Evolutionary conservation across 2,113 vertebrate species (phyloP), one percentile per base, ranked within the genome.

Genomic region (Anoplopoma fimbria): DNA sequence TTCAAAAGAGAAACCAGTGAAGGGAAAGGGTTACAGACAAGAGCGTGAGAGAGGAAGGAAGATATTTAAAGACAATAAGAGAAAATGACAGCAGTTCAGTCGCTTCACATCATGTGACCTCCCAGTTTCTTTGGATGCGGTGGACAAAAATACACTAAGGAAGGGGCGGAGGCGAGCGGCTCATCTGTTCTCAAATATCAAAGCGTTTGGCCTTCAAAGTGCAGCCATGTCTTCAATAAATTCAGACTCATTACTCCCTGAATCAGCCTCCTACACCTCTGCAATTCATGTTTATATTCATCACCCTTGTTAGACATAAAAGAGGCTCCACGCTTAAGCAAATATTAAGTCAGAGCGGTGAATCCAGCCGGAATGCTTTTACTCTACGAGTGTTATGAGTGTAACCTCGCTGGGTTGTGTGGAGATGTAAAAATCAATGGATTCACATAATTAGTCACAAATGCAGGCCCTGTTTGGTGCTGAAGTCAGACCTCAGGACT

Each of bases 41-140:
- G 29, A 33, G 67, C 62, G 67, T 67, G 65, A 42, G 1, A 81
- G 4, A 17, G 17, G 7, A 82, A 69, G 12, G 69, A 21, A 55
- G 70, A 85, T 85, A 87, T 87, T 78, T 85, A 76, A 38, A 82
- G 89, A 92, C 51, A 14, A 36, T 67, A 93, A 96, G 90, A 77
- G 1, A 86, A 91, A 91, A 94, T 93, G 96, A 96, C 96, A 96
- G 79, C 70, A 82, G 87, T 90, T 90, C 74, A 88, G 93, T 93
- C 86, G 85, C 40, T 31, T 80, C 63, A 33, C 34, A 5, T 87
- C 83, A 87, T 9, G 5, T 82, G 85, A 89, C 79, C 31, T 68
- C 75, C 25, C 63, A 53, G 68, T 62, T n/a, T 29, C 83, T 83
- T 85, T 17, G 62, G 72, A 85, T 79, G 68, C 23, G 23, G 57